Percentiles rank a stretch among this genome's conserved stretches.
Evolutionary conservation across 1,140 invertebrate species (phyloP).

Genomic region (Pseudomyrmex dendroicus): DNA sequence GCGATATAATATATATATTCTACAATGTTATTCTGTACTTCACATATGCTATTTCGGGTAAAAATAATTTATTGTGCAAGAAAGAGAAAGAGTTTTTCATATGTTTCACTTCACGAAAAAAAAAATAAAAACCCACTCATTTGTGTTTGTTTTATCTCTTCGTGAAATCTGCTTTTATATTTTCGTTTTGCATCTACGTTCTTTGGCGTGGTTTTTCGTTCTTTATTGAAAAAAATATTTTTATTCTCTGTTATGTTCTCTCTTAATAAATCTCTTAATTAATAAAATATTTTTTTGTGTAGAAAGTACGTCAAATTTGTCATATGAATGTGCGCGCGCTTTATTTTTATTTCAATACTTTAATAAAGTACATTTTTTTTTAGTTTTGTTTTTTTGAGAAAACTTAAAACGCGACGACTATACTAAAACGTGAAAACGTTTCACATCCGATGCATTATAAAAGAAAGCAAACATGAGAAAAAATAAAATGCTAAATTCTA

Average conservation of each 20-base stretch:
- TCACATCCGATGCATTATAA: neutral
- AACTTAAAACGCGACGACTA: no score
- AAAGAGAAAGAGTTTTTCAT: neutral
- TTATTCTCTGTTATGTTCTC: constrained; percentile 11
- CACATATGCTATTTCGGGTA: neutral
- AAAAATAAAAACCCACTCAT: constrained; percentile 13
- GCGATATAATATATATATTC: neutral
- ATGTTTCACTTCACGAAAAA: neutral
- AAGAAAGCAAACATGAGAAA: constrained; percentile 6
- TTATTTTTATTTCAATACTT: constrained; percentile 26
- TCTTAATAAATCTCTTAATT: no score
- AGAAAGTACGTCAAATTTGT: constrained; percentile 22
- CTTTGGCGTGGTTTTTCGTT: constrained; percentile 12
- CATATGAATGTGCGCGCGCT: constrained; percentile 2
- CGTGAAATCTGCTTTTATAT: constrained; percentile 17
- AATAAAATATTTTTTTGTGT: constrained; percentile 27
- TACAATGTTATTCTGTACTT: neutral
- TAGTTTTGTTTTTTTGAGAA: neutral
- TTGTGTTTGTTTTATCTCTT: constrained; percentile 5
- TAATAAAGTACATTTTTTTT: constrained; percentile 20
- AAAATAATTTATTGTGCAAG: neutral
- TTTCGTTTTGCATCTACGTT: constrained; percentile 14
- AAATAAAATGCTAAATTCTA: neutral
- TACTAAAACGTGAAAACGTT: neutral
- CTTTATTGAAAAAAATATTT: constrained; percentile 16